Conservation (phyloP, 2,888 invertebrate genomes). For the Cenopis cana region DNA sequence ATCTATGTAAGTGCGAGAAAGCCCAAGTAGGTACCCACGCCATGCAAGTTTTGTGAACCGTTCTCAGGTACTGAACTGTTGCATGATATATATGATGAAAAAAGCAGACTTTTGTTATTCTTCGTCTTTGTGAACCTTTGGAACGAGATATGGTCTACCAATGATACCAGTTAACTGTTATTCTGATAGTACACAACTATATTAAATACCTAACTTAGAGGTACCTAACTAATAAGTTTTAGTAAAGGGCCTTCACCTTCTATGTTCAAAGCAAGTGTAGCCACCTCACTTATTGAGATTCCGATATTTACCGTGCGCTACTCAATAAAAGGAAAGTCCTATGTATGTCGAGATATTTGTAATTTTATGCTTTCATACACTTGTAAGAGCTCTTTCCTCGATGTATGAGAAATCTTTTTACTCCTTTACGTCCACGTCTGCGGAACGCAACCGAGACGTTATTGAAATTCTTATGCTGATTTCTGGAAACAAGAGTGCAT, state of each 20-base stretch:
- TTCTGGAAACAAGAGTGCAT: constrained; percentile 34
- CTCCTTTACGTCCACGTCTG: constrained; percentile 24
- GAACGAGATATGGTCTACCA: no score
- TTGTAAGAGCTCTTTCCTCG: constrained; percentile 16
- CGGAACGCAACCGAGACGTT: constrained; percentile 33
- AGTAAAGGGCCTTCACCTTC: background rate
- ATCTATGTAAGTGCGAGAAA: no score
- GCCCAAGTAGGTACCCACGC: no score
- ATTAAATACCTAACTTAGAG: no score
- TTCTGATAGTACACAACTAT: no score
- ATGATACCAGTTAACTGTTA: no score
- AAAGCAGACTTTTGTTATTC: background rate
- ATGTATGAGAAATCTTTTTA: constrained; percentile 41
- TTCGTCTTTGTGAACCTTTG: background rate
- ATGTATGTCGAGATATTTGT: background rate
- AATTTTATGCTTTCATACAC: background rate
- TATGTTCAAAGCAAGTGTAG: constrained; percentile 3
- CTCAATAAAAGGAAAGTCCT: background rate
- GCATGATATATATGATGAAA: no score
- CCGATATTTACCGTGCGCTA: constrained; percentile 3
- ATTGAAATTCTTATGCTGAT: constrained; percentile 44
- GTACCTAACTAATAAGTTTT: background rate
- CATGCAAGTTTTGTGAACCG: no score
- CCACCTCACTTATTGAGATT: background rate
- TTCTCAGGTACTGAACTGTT: no score